A percentile compares a stretch with the other conserved stretches of the same genome.
phyloP scores from a whole-genome alignment of 2,797 vertebrate genomes.

The Syncerus caffer region DNA sequence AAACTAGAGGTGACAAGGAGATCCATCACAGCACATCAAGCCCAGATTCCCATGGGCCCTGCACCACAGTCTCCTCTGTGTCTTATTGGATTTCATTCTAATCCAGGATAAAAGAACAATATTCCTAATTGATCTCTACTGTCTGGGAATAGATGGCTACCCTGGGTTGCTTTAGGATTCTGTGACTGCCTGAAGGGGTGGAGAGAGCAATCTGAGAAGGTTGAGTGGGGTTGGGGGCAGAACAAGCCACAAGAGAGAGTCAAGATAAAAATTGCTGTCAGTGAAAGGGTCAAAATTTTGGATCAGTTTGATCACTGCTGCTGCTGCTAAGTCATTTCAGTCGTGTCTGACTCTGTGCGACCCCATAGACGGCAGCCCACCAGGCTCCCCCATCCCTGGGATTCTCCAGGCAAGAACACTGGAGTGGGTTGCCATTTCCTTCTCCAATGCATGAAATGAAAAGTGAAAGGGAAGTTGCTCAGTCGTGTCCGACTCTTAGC shows the following conservation, averaged over 20 bases:
- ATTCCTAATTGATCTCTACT: not conserved
- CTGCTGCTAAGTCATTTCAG: too few species aligned
- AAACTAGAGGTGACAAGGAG: slow-evolving; percentile 61
- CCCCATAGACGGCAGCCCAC: too few species aligned
- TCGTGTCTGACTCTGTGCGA: rapidly evolving
- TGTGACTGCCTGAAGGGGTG: not conserved
- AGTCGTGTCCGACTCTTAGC: rapidly evolving
- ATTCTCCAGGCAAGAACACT: too few species aligned
- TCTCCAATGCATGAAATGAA: too few species aligned
- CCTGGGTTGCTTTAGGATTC: not conserved
- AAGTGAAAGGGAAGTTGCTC: too few species aligned
- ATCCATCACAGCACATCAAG: slow-evolving; percentile 45
- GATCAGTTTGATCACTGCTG: not conserved
- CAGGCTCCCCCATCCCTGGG: too few species aligned
- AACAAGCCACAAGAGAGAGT: not conserved
- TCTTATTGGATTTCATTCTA: slow-evolving; percentile 15
- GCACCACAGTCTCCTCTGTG: not conserved
- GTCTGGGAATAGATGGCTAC: not conserved
- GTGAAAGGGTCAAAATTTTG: not conserved
- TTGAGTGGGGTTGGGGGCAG: not conserved
- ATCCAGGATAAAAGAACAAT: not conserved
- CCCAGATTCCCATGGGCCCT: not conserved
- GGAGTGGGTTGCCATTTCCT: too few species aligned
- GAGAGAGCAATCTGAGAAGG: not conserved
- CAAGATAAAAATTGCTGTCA: slow-evolving; percentile 22